A percentile compares a stretch with the other conserved stretches of the same genome.
Conservation (phyloP, 2,113 vertebrate species). For the Lophotis ruficrista region DNA sequence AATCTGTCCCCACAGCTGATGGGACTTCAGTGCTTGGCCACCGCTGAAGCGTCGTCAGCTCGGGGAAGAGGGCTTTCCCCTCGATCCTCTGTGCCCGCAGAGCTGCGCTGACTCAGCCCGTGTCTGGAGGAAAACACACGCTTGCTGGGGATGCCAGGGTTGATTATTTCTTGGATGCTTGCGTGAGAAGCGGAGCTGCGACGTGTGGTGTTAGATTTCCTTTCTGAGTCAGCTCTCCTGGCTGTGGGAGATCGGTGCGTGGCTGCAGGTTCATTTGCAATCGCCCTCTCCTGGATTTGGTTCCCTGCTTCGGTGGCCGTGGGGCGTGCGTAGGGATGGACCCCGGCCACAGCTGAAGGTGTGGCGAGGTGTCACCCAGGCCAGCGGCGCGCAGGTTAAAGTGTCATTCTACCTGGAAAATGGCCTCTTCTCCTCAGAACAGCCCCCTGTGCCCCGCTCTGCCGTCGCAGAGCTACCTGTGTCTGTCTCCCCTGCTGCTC, state of each 20-base stretch:
- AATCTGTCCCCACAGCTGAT: not conserved
- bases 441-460: not conserved
- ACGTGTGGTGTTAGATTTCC: not conserved
- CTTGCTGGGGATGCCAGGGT: not conserved
- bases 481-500: not conserved
- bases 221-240: slow-evolving; percentile 5
- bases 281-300: not conserved
- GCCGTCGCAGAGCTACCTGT: not conserved
- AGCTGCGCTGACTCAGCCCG: slow-evolving; percentile 1
- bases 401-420: not conserved
- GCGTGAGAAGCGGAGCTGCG: not conserved
- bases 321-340: not conserved
- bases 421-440: not conserved
- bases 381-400: not conserved
- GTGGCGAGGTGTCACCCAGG: not conserved
- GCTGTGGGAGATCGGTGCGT: not conserved
- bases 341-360: not conserved
- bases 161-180: slow-evolving; percentile 1
- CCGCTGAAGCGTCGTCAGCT: not conserved
- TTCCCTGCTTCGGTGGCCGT: not conserved
- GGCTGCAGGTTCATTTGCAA: not conserved
- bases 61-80: not conserved
- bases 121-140: not conserved
- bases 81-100: not conserved
- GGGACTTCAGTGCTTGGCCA: slow-evolving; percentile 20